These are phyloP conservation scores for Bovichtus variegatus DNA, from an alignment of 2,797 vertebrate genomes.

Conservation along the genomic window DNA sequence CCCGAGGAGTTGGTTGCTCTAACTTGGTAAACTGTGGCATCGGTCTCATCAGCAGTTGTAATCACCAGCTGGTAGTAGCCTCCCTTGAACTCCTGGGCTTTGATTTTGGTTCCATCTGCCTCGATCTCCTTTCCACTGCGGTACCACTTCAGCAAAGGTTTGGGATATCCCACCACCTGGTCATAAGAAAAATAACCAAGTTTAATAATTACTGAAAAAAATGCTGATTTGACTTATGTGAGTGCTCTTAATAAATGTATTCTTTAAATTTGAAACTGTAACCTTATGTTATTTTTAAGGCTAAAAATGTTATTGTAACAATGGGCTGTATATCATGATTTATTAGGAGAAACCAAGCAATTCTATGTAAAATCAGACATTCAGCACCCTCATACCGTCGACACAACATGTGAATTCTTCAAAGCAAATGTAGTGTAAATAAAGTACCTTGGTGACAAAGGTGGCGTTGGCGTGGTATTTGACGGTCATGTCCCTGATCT, in stretches of 20 bases:
- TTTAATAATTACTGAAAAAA: neutral
- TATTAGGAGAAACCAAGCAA: neutral
- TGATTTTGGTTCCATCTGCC: conserved; percentile 96
- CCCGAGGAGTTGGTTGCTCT: conserved; percentile 97
- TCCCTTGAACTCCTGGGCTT: conserved; percentile 97
- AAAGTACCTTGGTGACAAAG: conserved; percentile 92
- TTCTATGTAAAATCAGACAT: neutral
- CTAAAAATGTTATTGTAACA: no score
- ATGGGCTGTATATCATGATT: neutral
- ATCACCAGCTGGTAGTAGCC: conserved; percentile 97
- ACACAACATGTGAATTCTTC: neutral
- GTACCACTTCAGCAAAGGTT: conserved; percentile 97
- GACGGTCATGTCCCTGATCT: conserved; percentile 95
- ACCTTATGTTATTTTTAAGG: no score
- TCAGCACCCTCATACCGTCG: neutral
- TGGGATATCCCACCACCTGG: conserved; percentile 92
- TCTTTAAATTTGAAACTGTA: no score
- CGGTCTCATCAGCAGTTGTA: conserved; percentile 90
- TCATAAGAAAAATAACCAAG: conserved; percentile 10
- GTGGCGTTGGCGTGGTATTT: conserved; percentile 96
- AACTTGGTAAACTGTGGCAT: conserved; percentile 96
- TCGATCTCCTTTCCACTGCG: conserved; percentile 96
- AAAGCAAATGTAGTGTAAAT: neutral
- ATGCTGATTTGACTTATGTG: no score
- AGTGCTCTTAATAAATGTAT: no score